Evolutionary conservation across 2,797 vertebrate species (phyloP).

Genomic region (Enteromius mattozi): DNA sequence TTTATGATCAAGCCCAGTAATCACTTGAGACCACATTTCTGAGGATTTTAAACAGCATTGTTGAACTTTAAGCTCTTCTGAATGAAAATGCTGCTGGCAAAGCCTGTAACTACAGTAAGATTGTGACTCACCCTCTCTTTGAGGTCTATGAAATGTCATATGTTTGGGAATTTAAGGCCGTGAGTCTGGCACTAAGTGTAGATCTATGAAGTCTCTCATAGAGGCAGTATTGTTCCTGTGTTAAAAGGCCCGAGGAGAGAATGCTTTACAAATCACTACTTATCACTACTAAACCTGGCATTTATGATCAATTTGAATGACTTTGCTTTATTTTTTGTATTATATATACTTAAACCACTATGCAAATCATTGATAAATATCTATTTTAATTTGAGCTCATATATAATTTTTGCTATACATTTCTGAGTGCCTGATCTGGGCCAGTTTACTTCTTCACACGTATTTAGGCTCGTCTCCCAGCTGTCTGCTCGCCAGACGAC

Average conservation of each 20-base stretch:
- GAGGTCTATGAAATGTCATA: constrained; percentile 36
- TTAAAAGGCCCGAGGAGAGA: constrained; percentile 14
- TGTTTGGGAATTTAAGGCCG: constrained; percentile 35
- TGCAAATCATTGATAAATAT: background rate
- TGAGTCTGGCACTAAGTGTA: constrained; percentile 41
- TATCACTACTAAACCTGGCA: constrained; percentile 16
- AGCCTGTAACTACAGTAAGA: background rate
- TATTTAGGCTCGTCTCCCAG: constrained; percentile 72
- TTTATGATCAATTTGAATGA: background rate
- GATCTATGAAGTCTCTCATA: constrained; percentile 37
- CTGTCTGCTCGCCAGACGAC: constrained; percentile 67
- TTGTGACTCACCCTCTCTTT: constrained; percentile 12
- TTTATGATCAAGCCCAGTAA: background rate
- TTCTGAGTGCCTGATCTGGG: constrained; percentile 52
- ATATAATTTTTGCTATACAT: background rate
- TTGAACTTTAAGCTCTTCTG: background rate
- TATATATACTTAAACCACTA: background rate
- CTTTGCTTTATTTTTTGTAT: background rate
- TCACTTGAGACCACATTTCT: background rate
- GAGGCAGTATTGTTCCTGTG: constrained; percentile 47
- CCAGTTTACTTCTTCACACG: constrained; percentile 56
- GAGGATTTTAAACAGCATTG: background rate
- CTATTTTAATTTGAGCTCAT: background rate
- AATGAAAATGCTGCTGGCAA: constrained; percentile 8
- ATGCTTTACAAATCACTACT: constrained; percentile 28